These are phyloP conservation scores for Diorhabda elongata DNA, from an alignment of 1,140 invertebrate species.

Conservation along the genomic window DNA sequence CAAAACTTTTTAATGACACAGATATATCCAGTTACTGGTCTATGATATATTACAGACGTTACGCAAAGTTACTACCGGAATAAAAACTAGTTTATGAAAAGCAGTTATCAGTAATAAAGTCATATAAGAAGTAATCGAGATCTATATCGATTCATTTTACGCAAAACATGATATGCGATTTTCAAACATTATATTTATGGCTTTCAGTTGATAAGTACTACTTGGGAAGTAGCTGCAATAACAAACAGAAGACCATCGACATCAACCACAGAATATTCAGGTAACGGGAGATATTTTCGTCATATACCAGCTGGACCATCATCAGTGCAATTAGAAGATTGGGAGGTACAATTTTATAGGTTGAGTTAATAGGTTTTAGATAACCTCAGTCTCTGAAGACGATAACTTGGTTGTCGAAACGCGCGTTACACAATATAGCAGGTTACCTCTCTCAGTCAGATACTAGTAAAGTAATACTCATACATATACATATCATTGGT, in stretches of 20 bases:
- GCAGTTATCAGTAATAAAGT: no score
- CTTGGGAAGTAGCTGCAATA: constrained; percentile 15
- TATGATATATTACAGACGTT: no score
- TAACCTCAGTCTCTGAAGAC: neutral
- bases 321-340: neutral
- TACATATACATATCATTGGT: no score
- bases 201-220: constrained; percentile 11
- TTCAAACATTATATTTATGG: constrained; percentile 3
- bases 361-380: neutral
- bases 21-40: no score
- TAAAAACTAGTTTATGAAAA: no score
- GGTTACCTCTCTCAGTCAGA: no score
- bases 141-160: neutral
- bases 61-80: no score
- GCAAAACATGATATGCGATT: neutral
- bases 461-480: no score
- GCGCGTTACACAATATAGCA: no score
- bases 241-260: constrained; percentile 13
- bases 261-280: neutral
- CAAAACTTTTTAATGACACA: no score
- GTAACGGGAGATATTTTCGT: constrained; percentile 10
- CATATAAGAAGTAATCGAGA: neutral
- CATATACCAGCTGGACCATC: constrained; percentile 1
- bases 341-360: constrained; percentile 8
- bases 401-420: neutral